These are phyloP conservation scores for Melanargia galathea DNA, from an alignment of 2,888 invertebrate species.

Conservation along the genomic window DNA sequence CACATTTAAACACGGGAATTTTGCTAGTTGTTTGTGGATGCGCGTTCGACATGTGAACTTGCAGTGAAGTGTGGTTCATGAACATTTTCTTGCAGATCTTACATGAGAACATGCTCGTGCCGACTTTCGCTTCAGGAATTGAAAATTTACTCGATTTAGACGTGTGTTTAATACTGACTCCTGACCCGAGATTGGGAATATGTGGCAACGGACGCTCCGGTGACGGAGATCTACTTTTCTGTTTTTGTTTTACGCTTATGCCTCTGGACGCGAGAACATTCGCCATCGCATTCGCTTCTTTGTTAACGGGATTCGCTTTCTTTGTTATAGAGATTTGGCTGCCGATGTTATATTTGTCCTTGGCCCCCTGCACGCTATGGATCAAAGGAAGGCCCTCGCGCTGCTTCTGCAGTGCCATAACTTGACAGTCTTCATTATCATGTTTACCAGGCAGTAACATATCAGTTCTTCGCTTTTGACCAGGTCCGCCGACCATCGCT, in stretches of 20 bases:
- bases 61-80: slow-evolving; percentile 64
- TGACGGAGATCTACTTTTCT: slow-evolving; percentile 74
- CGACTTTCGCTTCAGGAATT: slow-evolving; percentile 72
- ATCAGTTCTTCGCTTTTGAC: slow-evolving; percentile 81
- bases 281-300: slow-evolving; percentile 89
- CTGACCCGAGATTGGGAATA: slow-evolving; percentile 76
- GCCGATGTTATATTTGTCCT: slow-evolving; percentile 85
- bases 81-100: slow-evolving; percentile 77
- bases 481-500: slow-evolving; percentile 52
- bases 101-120: slow-evolving; percentile 67
- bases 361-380: slow-evolving; percentile 87
- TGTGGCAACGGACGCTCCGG: slow-evolving; percentile 73
- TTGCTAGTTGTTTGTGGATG: slow-evolving; percentile 62
- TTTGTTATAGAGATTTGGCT: slow-evolving; percentile 88
- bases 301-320: slow-evolving; percentile 77
- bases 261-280: slow-evolving; percentile 89
- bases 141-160: slow-evolving; percentile 71
- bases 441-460: slow-evolving; percentile 86
- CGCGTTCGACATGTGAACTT: slow-evolving; percentile 68
- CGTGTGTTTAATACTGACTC: slow-evolving; percentile 79
- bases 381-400: slow-evolving; percentile 88
- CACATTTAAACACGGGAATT: slow-evolving; percentile 82
- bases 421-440: slow-evolving; percentile 89
- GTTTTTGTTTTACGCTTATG: slow-evolving; percentile 88
- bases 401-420: slow-evolving; percentile 88